A percentile compares a stretch with the other conserved stretches of the same genome.
phyloP scores from a whole-genome alignment of 2,888 invertebrate genomes.

The Stramonita haemastoma region DNA sequence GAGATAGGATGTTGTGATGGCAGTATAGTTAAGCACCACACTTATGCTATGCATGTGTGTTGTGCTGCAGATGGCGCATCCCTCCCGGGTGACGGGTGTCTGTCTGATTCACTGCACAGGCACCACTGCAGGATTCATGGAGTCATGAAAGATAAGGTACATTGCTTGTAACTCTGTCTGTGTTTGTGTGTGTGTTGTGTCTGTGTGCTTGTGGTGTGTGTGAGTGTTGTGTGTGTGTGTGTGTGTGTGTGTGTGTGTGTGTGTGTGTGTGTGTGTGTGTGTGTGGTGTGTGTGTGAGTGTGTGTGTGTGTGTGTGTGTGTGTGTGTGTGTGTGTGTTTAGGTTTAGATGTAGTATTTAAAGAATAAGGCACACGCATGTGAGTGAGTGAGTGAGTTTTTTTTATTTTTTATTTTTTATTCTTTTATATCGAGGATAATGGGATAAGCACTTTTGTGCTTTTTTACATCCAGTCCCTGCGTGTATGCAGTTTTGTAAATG shows the following conservation, averaged over 20 bases:
- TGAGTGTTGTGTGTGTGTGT: neutral
- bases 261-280: neutral
- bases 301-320: too few relatives aligned
- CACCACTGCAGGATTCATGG: constrained; percentile 90
- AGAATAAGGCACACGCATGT: too few relatives aligned
- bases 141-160: constrained; percentile 87
- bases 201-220: neutral
- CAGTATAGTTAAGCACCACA: too few relatives aligned
- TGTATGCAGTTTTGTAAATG: too few relatives aligned
- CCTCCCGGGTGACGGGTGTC: constrained; percentile 87
- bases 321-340: too few relatives aligned
- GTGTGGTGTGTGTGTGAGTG: neutral
- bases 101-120: constrained; percentile 92
- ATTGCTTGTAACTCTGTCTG: neutral
- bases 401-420: too few relatives aligned
- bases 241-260: neutral
- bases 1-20: too few relatives aligned
- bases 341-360: too few relatives aligned
- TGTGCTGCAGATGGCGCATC: constrained; percentile 83
- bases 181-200: neutral
- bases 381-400: too few relatives aligned
- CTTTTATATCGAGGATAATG: too few relatives aligned
- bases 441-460: too few relatives aligned
- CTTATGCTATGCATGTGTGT: neutral
- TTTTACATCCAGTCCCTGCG: too few relatives aligned